Conservation (phyloP, 2,888 invertebrate species). For the Netelia inedita region DNA sequence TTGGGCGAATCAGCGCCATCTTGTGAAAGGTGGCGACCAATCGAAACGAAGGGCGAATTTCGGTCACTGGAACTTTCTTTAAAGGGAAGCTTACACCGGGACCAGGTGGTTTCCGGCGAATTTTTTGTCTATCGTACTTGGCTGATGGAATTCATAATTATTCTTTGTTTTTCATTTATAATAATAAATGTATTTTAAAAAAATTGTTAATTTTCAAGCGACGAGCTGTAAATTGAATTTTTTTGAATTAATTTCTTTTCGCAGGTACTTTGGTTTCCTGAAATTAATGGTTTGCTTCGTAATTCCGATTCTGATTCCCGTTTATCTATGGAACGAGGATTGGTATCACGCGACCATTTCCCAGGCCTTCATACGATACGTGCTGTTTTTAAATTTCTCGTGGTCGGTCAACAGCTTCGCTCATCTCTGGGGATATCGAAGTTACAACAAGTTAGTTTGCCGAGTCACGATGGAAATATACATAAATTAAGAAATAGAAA, state of each 20-base stretch:
- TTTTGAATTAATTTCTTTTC: conserved; percentile 37
- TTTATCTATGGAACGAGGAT: conserved; percentile 87
- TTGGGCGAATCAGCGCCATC: no score
- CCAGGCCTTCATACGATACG: conserved; percentile 86
- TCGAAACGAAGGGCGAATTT: no score
- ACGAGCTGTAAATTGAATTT: background rate
- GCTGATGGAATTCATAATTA: no score
- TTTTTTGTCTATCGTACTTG: no score
- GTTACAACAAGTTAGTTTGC: conserved; percentile 80
- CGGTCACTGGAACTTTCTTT: no score
- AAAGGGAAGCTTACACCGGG: no score
- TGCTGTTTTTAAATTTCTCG: conserved; percentile 86
- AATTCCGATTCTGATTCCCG: conserved; percentile 87
- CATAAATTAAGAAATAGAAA: no score
- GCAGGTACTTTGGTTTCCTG: conserved; percentile 86
- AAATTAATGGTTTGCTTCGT: conserved; percentile 87
- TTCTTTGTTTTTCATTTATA: background rate
- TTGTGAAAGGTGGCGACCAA: no score
- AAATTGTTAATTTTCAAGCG: no score
- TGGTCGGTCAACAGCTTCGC: conserved; percentile 88
- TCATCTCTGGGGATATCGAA: conserved; percentile 84
- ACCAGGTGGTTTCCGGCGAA: no score
- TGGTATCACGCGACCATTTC: conserved; percentile 85
- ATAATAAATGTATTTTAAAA: no score
- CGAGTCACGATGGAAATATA: background rate